Evolutionary conservation across 2,113 vertebrate species (phyloP).

Genomic region (Azemiops feae): DNA sequence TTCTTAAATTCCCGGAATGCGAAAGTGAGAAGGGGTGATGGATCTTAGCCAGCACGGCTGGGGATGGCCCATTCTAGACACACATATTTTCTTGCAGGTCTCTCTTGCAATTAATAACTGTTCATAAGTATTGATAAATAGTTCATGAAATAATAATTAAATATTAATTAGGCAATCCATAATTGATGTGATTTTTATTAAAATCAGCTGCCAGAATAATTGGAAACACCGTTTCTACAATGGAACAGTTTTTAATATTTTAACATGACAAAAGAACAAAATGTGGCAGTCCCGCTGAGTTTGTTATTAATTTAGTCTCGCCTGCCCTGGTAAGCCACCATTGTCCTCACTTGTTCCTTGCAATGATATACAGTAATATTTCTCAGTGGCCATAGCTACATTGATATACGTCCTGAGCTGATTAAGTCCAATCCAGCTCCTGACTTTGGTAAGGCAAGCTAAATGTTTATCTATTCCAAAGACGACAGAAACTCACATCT

Average conservation of each 20-base stretch:
- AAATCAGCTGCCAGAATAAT: neutral
- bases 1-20: neutral
- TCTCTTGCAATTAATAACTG: neutral
- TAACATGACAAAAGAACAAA: neutral
- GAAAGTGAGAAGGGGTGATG: neutral
- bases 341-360: conserved; percentile 11
- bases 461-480: neutral
- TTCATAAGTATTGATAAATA: neutral
- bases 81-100: neutral
- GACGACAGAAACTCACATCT: too few species aligned
- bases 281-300: neutral
- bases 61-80: neutral
- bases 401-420: neutral
- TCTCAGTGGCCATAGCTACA: conserved; percentile 12
- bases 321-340: conserved; percentile 45
- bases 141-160: neutral
- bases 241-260: neutral
- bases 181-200: neutral
- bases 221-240: neutral
- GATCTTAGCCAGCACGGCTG: neutral
- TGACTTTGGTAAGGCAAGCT: neutral
- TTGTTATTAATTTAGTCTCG: conserved; percentile 18
- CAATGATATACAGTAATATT: conserved; percentile 14
- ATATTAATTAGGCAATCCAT: neutral
- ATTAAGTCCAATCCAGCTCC: neutral